Evolutionary conservation across 2,888 invertebrate species (phyloP), one percentile per base, ranked within the genome.

Genomic region (Orthosia gracilis): DNA sequence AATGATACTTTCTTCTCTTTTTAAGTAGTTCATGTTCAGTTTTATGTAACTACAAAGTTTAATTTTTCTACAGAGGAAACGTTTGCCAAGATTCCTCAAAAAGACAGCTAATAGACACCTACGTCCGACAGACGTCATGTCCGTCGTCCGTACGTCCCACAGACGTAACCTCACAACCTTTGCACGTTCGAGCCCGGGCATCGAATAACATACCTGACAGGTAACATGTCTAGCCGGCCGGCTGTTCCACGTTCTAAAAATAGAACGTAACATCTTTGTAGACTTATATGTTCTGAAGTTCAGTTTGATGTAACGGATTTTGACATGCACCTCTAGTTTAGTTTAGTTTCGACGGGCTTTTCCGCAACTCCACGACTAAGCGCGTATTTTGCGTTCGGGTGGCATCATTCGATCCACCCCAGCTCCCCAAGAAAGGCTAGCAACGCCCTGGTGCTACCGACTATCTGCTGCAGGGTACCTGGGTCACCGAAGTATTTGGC

Each of bases 121-220:
- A 47, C n/a, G 31, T 62, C 55, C 7, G 78, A 70, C 50, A 31
- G 55, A 3, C n/a, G 50, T 76, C 40, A 57, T 21, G 49, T 61
- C 49, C 7, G 26, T 18, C n/a, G 49, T 55, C 49, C 7, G 26
- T n/a, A 18, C 31, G 45, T n/a, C 11, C 13, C 21, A 13, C 18
- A 52, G 45, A 50, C 61, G 18, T 50, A 45, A 11, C 40, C 4
- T 50, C 18, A 50, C 4, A n/a, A n/a, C 12, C 18, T 0, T 15
- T 7, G 64, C 47, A 21, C 31, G 49, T 71, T 71, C 11, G 18
- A n/a, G 45, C 13, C 31, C 18, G 11, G 45, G 23, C 26, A 23
- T 26, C 13, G 17, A 23, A 26, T 61, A 57, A 57, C 18, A 50
- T 26, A 50, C 7, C 11, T 18, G 26, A 62, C 55, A 50, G 40